Conservation (phyloP, 2,888 invertebrate species). For the Buathra laborator region DNA sequence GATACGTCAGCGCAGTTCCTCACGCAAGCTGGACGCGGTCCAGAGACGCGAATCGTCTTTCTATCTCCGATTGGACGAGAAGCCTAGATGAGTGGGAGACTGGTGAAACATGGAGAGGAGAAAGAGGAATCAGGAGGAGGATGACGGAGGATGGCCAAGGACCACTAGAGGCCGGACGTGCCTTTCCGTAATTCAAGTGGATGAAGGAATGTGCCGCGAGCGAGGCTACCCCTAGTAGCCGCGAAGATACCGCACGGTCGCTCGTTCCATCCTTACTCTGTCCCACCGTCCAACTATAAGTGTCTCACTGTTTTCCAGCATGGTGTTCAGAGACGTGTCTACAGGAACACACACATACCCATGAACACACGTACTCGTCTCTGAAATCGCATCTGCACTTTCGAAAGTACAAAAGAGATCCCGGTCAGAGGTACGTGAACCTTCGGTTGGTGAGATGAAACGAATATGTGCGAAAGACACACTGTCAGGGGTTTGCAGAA, state of each 20-base stretch:
- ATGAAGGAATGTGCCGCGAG: conserved; percentile 76
- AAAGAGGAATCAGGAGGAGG: conserved; percentile 29
- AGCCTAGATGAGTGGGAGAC: conserved; percentile 1
- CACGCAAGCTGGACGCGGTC: conserved; percentile 77
- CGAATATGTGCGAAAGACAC: neutral
- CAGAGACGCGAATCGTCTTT: conserved; percentile 65
- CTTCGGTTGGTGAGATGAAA: neutral
- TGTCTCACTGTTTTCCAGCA: conserved; percentile 28
- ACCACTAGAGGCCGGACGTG: conserved; percentile 79
- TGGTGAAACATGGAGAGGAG: neutral
- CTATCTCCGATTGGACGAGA: conserved; percentile 3
- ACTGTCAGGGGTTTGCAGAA: neutral
- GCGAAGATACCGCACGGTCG: conserved; percentile 50
- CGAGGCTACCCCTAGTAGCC: conserved; percentile 46
- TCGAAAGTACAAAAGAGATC: neutral
- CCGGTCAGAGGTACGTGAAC: neutral
- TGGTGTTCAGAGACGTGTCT: conserved; percentile 15
- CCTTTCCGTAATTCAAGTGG: conserved; percentile 80
- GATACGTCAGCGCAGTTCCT: conserved; percentile 39
- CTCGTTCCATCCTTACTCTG: conserved; percentile 45
- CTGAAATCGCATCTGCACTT: conserved; percentile 7
- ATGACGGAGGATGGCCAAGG: conserved; percentile 53
- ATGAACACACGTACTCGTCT: conserved; percentile 6
- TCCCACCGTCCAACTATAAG: neutral
- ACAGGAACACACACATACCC: conserved; percentile 3